These are phyloP conservation scores for Pseudocheirus occidentalis DNA, from an alignment of 2,797 vertebrate species.

Conservation along the genomic window DNA sequence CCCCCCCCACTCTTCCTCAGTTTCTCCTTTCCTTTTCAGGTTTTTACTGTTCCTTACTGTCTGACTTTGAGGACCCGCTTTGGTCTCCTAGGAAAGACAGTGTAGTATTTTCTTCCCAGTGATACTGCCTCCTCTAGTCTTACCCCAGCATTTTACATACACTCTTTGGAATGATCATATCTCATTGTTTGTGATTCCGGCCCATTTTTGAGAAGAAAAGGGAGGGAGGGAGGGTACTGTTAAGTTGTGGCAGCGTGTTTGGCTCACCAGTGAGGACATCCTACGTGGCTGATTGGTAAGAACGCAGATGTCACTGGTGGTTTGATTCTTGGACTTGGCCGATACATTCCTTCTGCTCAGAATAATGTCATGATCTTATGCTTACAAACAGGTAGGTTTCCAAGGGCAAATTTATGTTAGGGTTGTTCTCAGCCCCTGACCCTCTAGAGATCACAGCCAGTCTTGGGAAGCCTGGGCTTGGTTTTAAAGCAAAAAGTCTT, in stretches of 20 bases:
- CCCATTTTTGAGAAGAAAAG: neutral
- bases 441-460: neutral
- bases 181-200: slow-evolving; percentile 33
- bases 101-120: neutral
- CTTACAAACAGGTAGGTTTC: slow-evolving; percentile 7
- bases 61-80: slow-evolving; percentile 11
- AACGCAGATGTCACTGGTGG: neutral
- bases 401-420: slow-evolving; percentile 33
- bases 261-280: neutral
- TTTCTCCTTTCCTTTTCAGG: neutral
- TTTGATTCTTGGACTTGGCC: slow-evolving; percentile 47
- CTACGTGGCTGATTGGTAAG: neutral
- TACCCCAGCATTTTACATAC: neutral
- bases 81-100: slow-evolving; percentile 33
- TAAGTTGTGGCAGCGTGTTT: neutral
- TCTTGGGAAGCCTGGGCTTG: slow-evolving; percentile 42
- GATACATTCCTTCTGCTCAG: slow-evolving; percentile 34
- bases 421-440: slow-evolving; percentile 11
- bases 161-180: slow-evolving; percentile 27
- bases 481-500: slow-evolving; percentile 28
- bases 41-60: slow-evolving; percentile 17
- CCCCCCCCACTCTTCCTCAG: neutral
- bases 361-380: slow-evolving; percentile 10
- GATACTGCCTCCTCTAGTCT: neutral
- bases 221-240: neutral